These are phyloP conservation scores for Onychostoma macrolepis DNA, from an alignment of 2,113 vertebrate species.

Conservation along the genomic window DNA sequence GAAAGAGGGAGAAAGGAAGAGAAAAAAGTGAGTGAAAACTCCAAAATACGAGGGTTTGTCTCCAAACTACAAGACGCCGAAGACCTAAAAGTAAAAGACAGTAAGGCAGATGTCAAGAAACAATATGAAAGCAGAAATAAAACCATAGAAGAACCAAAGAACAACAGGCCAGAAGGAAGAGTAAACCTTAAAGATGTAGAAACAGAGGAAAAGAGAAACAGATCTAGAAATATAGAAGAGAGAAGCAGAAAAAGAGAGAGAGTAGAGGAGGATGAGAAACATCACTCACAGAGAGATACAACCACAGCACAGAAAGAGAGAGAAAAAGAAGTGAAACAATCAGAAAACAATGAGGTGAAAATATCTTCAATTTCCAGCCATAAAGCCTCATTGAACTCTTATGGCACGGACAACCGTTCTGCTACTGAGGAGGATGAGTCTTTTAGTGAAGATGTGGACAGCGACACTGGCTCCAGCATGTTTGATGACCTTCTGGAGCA, in stretches of 20 bases:
- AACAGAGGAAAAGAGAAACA: conserved; percentile 37
- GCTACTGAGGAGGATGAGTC: conserved; percentile 29
- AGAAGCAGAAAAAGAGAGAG: conserved; percentile 8
- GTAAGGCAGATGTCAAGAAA: conserved; percentile 38
- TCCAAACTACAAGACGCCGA: conserved; percentile 56
- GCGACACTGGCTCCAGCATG: conserved; percentile 76
- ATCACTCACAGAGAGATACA: not conserved
- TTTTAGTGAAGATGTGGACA: conserved; percentile 60
- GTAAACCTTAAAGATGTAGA: not conserved
- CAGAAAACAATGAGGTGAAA: conserved; percentile 31
- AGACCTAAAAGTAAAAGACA: conserved; percentile 50
- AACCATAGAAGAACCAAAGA: conserved; percentile 33
- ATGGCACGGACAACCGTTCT: conserved; percentile 35
- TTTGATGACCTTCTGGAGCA: conserved; percentile 84
- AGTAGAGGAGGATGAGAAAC: conserved; percentile 3
- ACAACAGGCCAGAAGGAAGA: conserved; percentile 39
- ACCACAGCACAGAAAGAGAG: conserved; percentile 23
- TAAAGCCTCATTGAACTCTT: not conserved
- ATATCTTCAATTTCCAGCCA: conserved; percentile 5
- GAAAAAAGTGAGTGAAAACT: conserved; percentile 52
- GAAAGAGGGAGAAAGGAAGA: conserved; percentile 44
- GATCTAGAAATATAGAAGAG: conserved; percentile 22
- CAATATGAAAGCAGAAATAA: conserved; percentile 34
- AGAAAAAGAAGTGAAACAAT: conserved; percentile 17
- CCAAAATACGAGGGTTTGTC: conserved; percentile 43